Evolutionary conservation across 2,797 vertebrate genomes (phyloP).

Genomic region (Myiothlypis coronata): DNA sequence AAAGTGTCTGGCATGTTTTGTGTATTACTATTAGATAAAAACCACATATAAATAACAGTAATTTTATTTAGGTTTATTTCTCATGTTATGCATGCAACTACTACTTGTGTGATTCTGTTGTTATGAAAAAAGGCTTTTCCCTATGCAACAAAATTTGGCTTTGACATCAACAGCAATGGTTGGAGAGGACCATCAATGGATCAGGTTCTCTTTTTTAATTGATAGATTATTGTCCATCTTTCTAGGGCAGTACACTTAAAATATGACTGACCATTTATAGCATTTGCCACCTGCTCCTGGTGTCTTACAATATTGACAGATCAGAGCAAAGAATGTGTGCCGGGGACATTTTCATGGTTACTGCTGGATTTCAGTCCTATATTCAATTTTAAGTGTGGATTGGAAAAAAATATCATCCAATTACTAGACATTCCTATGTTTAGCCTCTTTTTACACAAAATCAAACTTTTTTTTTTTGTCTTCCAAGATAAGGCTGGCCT

Average conservation of each 20-base stretch:
- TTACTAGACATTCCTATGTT: not conserved
- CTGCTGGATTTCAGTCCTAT: not conserved
- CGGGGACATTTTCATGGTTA: not conserved
- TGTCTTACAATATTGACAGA: not conserved
- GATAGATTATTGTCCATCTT: not conserved
- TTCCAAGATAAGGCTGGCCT: not conserved
- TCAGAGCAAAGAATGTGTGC: not conserved
- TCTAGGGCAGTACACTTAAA: not conserved
- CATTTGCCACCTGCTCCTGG: conserved; percentile 19
- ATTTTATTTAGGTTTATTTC: conserved; percentile 33
- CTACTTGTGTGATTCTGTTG: not conserved
- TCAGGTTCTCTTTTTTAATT: conserved; percentile 32
- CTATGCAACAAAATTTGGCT: not conserved
- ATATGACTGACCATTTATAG: not conserved
- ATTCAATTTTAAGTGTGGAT: not conserved
- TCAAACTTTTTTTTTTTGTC: not conserved
- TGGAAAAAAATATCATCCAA: not conserved
- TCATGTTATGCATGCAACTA: not conserved
- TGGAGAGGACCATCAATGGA: not conserved
- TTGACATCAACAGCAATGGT: not conserved
- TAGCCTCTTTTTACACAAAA: not conserved
- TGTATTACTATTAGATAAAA: not conserved
- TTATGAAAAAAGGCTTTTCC: conserved; percentile 36
- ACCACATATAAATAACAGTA: not conserved
- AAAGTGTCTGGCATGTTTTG: conserved; percentile 4